Evolutionary conservation across 92 coral and sea anemone species (phyloP).

Genomic region (Parazoanthus atlanticus): DNA sequence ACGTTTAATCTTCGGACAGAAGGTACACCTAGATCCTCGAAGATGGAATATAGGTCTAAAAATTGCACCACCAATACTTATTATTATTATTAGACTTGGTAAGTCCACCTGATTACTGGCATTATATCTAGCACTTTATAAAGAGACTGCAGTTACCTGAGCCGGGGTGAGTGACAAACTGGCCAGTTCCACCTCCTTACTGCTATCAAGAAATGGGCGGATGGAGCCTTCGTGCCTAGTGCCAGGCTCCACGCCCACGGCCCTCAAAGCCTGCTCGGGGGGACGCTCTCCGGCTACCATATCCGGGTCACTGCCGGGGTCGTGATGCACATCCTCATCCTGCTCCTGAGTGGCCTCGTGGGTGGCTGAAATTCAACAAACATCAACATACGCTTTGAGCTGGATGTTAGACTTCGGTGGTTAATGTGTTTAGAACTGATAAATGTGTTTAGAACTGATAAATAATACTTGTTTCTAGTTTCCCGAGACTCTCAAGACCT

Average conservation of each 20-base stretch:
- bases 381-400: neutral
- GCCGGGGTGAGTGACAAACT: constrained; percentile 77
- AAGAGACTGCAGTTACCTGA: constrained; percentile 62
- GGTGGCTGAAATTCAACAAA: neutral
- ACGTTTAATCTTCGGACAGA: too few relatives aligned
- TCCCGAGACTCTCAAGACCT: too few relatives aligned
- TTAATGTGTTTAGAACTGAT: too few relatives aligned
- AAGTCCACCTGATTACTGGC: too few relatives aligned
- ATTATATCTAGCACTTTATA: too few relatives aligned
- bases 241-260: constrained; percentile 90
- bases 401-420: neutral
- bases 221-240: constrained; percentile 90
- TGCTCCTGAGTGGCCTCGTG: constrained; percentile 20
- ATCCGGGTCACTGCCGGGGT: constrained; percentile 99
- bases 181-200: constrained; percentile 83
- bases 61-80: too few relatives aligned
- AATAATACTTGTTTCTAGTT: too few relatives aligned
- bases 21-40: too few relatives aligned
- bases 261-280: constrained; percentile 92
- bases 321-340: constrained; percentile 67
- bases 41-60: too few relatives aligned
- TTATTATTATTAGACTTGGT: too few relatives aligned
- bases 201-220: constrained; percentile 76
- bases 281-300: constrained; percentile 80
- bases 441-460: too few relatives aligned